Conservation (phyloP, 2,888 invertebrate genomes). For the Campoplex capitator region DNA sequence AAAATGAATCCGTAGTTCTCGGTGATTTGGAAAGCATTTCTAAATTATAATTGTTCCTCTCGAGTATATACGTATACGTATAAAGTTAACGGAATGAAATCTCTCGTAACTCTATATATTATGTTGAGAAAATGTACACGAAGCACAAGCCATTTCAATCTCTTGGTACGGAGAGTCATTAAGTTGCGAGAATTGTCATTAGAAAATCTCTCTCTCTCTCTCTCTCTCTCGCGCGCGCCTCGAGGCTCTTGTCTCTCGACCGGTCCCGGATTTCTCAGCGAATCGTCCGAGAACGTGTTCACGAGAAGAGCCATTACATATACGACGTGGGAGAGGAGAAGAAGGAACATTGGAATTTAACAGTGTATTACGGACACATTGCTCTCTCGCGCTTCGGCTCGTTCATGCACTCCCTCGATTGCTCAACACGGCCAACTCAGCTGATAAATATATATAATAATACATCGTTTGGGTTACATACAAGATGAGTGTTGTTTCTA, state of each 20-base stretch:
- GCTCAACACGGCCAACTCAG: conserved; percentile 22
- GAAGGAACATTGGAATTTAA: conserved; percentile 3
- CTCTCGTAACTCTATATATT: background rate
- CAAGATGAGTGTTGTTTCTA: conserved; percentile 58
- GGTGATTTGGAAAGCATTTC: background rate
- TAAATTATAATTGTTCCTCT: background rate
- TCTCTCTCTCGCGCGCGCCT: conserved; percentile 30
- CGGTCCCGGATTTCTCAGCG: conserved; percentile 24
- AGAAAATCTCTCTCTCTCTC: conserved; percentile 52
- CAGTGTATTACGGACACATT: conserved; percentile 19
- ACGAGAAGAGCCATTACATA: background rate
- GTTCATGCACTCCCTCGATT: conserved; percentile 25
- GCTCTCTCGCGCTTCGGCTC: conserved; percentile 26
- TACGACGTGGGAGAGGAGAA: conserved; percentile 12
- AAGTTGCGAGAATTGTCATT: conserved; percentile 29
- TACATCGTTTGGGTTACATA: conserved; percentile 4
- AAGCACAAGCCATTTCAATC: conserved; percentile 29
- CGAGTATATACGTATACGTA: background rate
- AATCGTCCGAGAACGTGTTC: conserved; percentile 26
- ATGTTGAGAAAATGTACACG: conserved; percentile 2
- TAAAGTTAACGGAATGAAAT: background rate
- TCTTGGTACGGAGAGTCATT: conserved; percentile 1
- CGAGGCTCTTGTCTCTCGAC: conserved; percentile 59
- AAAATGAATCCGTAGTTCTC: background rate
- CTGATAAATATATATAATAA: background rate